Evolutionary conservation across 2,888 invertebrate species (phyloP).

Genomic region (Xanthia icteritia): DNA sequence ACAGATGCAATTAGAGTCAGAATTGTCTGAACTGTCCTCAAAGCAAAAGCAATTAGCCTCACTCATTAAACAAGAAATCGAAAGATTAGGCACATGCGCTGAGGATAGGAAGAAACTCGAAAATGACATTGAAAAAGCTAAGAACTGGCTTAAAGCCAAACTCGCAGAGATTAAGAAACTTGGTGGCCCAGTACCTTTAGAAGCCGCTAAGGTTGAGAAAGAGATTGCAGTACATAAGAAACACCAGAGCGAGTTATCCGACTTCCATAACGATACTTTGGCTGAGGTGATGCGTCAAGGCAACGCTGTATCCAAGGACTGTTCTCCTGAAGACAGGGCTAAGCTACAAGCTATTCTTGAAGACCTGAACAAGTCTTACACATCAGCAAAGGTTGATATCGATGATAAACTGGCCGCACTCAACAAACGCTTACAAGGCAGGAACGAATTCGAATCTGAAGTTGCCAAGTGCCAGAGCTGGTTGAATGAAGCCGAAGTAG

Average conservation of each 20-base stretch:
- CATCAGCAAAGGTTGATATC: constrained; percentile 93
- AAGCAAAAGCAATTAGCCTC: constrained; percentile 94
- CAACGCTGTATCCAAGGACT: constrained; percentile 94
- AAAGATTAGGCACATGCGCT: constrained; percentile 92
- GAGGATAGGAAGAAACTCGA: constrained; percentile 94
- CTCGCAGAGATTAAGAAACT: constrained; percentile 94
- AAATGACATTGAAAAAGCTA: constrained; percentile 94
- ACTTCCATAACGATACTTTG: constrained; percentile 94
- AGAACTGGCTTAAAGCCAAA: constrained; percentile 95
- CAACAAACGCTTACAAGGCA: constrained; percentile 93
- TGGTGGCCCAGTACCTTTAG: constrained; percentile 94
- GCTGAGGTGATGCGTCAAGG: constrained; percentile 94
- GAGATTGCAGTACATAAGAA: constrained; percentile 94
- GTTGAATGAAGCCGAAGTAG: constrained; percentile 97
- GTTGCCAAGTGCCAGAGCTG: constrained; percentile 95
- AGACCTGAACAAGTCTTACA: constrained; percentile 93
- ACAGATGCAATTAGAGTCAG: constrained; percentile 94
- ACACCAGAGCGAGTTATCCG: constrained; percentile 94
- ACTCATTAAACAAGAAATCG: constrained; percentile 93
- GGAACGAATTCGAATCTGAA: constrained; percentile 95
- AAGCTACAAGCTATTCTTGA: constrained; percentile 92
- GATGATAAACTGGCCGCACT: constrained; percentile 93
- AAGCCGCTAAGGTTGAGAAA: constrained; percentile 95
- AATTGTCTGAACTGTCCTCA: constrained; percentile 92
- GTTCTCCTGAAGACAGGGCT: constrained; percentile 92